Conservation (phyloP, 2,888 invertebrate genomes). For the Mimumesa dahlbomi region DNA sequence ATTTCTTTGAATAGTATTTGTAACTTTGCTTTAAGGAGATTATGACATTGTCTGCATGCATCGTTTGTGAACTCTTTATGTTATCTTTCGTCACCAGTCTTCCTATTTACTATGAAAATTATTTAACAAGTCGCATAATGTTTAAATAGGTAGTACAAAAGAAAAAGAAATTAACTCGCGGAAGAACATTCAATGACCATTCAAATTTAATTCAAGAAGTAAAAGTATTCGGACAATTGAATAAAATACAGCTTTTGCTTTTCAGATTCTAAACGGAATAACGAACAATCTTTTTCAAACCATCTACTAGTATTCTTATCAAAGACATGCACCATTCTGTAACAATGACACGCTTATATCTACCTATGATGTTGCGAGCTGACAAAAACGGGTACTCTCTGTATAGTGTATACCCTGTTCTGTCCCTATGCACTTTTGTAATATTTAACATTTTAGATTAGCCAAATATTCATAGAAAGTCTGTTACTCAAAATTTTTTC, state of each 20-base stretch:
- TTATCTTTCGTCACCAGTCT: no score
- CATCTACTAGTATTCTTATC: constrained; percentile 73
- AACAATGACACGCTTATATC: constrained; percentile 60
- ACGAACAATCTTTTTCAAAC: constrained; percentile 71
- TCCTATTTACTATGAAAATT: no score
- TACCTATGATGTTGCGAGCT: constrained; percentile 52
- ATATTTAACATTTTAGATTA: constrained; percentile 16
- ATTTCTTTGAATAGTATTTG: constrained; percentile 9
- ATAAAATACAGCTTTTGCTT: constrained; percentile 64
- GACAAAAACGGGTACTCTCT: constrained; percentile 54
- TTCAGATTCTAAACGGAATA: constrained; percentile 72
- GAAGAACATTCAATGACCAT: constrained; percentile 7
- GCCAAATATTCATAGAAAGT: constrained; percentile 7
- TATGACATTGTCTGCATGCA: constrained; percentile 14
- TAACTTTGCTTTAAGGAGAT: constrained; percentile 16
- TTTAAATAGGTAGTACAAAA: not conserved
- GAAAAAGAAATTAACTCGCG: not conserved
- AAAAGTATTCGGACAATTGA: constrained; percentile 26
- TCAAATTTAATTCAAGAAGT: constrained; percentile 10
- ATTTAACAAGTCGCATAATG: no score
- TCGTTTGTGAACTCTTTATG: constrained; percentile 20
- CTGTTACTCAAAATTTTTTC: not conserved
- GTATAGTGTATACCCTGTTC: constrained; percentile 52
- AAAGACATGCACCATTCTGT: constrained; percentile 74
- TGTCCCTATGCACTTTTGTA: constrained; percentile 33